phyloP scores from a whole-genome alignment of 2,113 vertebrate species.

The Todiramphus chloris region DNA sequence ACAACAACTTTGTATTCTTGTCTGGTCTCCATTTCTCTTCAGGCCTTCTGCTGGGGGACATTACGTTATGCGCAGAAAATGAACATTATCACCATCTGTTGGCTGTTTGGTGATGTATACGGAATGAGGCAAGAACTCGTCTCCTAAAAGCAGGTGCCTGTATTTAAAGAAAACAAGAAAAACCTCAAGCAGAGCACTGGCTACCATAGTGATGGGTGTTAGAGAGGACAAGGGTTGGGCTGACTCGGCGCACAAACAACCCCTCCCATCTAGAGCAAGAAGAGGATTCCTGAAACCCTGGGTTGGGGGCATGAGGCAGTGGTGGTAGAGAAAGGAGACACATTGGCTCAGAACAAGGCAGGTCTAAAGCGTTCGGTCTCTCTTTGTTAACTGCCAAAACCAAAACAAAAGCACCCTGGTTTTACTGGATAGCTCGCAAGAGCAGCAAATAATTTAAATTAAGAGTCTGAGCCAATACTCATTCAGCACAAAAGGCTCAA shows the following conservation, averaged over 20 bases:
- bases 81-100: conserved; percentile 57
- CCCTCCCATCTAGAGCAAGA: not conserved
- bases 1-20: conserved; percentile 1
- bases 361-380: not conserved
- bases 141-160: not conserved
- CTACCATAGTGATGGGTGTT: not conserved
- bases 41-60: conserved; percentile 26
- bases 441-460: not conserved
- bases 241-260: not conserved
- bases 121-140: not conserved
- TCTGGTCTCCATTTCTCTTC: conserved; percentile 6
- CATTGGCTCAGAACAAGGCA: not conserved
- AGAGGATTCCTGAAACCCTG: not conserved
- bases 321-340: not conserved
- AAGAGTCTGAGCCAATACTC: not conserved
- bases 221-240: not conserved
- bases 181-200: not conserved
- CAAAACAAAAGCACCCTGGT: not conserved
- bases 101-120: conserved; percentile 34
- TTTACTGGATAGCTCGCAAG: not conserved
- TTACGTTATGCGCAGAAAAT: not conserved
- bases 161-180: not conserved
- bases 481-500: not conserved
- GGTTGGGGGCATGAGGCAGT: not conserved
- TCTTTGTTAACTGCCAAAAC: not conserved